Conservation (phyloP, 1,140 invertebrate genomes). For the Diachasmimorpha longicaudata region DNA sequence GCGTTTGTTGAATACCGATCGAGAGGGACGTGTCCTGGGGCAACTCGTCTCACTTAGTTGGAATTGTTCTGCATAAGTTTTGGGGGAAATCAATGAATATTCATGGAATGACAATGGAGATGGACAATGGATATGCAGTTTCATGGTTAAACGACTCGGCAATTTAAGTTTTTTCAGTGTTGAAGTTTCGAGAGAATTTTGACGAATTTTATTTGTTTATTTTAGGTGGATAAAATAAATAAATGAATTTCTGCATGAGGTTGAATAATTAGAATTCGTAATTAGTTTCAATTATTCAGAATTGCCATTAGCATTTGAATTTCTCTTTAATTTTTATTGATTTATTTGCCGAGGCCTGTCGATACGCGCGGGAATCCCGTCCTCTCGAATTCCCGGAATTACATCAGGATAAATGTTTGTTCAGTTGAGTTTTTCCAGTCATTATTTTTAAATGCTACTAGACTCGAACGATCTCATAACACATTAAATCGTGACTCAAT, state of each 20-base stretch:
- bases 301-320: conserved; percentile 48
- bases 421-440: not conserved
- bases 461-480: not conserved
- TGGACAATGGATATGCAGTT: conserved; percentile 32
- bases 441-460: conserved; percentile 2
- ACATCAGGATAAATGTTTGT: conserved; percentile 54
- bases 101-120: conserved; percentile 34
- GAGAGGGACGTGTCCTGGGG: conserved; percentile 18
- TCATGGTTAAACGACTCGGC: not conserved
- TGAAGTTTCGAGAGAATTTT: not conserved
- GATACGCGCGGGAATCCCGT: conserved; percentile 36
- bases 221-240: not conserved
- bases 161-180: not conserved
- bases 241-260: not conserved
- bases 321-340: conserved; percentile 60
- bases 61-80: conserved; percentile 46
- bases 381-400: conserved; percentile 43
- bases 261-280: not conserved
- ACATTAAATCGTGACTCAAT: conserved; percentile 16
- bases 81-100: conserved; percentile 47
- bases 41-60: conserved; percentile 21
- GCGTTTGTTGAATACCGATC: conserved; percentile 39
- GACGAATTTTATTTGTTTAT: not conserved
- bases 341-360: conserved; percentile 47
- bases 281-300: not conserved